phyloP scores from a whole-genome alignment of 1,140 invertebrate genomes.

The Andricus grossulariae region DNA sequence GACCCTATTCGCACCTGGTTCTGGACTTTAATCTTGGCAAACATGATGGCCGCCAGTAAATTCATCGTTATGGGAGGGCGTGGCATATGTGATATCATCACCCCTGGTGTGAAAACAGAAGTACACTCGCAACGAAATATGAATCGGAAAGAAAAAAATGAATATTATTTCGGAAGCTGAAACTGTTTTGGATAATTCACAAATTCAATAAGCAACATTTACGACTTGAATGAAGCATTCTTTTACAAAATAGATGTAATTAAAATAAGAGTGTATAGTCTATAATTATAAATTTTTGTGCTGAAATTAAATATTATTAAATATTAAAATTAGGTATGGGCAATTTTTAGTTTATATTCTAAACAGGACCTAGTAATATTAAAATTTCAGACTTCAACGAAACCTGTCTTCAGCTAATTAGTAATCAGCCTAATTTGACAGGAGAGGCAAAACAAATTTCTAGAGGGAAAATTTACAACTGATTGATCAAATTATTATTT shows the following conservation, averaged over 20 bases:
- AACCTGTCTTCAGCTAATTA: too few species aligned
- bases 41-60: constrained; percentile 61
- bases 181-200: background rate
- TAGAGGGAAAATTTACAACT: too few species aligned
- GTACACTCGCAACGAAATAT: constrained; percentile 38
- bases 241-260: background rate
- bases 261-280: background rate
- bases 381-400: too few species aligned
- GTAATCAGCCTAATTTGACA: too few species aligned
- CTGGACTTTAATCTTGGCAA: constrained; percentile 57
- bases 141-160: constrained; percentile 28
- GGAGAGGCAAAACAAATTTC: too few species aligned
- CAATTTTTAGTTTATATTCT: too few species aligned
- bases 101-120: constrained; percentile 45
- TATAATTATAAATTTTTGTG: too few species aligned
- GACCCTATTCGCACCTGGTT: constrained; percentile 59
- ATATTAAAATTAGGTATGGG: too few species aligned
- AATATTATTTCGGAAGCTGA: background rate
- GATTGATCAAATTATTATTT: too few species aligned
- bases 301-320: too few species aligned
- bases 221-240: background rate
- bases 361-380: too few species aligned
- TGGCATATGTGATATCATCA: constrained; percentile 63
- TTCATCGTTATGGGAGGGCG: constrained; percentile 61
- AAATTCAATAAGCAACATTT: background rate